A percentile compares a stretch with the other conserved stretches of the same genome.
Evolutionary conservation across 2,797 vertebrate genomes (phyloP).

Genomic region (Adrianichthys oophorus): DNA sequence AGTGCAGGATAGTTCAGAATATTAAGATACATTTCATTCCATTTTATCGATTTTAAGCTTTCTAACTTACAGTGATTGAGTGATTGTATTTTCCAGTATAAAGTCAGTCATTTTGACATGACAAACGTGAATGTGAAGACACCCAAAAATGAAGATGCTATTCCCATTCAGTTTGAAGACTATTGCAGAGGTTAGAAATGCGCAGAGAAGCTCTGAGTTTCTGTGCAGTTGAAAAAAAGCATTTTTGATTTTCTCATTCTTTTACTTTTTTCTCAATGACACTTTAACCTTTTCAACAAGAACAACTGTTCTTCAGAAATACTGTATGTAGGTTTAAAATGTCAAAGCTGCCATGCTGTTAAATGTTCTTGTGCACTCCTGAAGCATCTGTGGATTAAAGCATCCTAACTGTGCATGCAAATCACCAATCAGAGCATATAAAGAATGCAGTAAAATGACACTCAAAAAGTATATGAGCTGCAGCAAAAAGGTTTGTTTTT

Average conservation of each 20-base stretch:
- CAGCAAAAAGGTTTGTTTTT: too few relatives aligned
- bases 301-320: too few relatives aligned
- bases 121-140: neutral
- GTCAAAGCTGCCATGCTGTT: neutral
- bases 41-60: conserved; percentile 16
- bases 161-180: neutral
- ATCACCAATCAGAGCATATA: too few relatives aligned
- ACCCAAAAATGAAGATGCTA: neutral
- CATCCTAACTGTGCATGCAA: too few relatives aligned
- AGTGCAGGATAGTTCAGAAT: conserved; percentile 23
- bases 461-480: too few relatives aligned
- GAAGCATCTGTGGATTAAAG: too few relatives aligned
- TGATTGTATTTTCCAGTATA: neutral
- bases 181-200: neutral
- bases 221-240: too few relatives aligned
- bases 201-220: neutral
- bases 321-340: neutral
- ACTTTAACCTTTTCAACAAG: too few relatives aligned
- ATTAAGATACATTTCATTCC: conserved; percentile 25
- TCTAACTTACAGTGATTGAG: neutral
- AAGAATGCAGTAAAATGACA: too few relatives aligned
- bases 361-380: neutral
- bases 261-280: too few relatives aligned
- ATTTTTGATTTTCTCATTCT: too few relatives aligned
- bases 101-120: neutral